Conservation (phyloP, 1,140 invertebrate genomes). For the Cryptotermes secundus region DNA sequence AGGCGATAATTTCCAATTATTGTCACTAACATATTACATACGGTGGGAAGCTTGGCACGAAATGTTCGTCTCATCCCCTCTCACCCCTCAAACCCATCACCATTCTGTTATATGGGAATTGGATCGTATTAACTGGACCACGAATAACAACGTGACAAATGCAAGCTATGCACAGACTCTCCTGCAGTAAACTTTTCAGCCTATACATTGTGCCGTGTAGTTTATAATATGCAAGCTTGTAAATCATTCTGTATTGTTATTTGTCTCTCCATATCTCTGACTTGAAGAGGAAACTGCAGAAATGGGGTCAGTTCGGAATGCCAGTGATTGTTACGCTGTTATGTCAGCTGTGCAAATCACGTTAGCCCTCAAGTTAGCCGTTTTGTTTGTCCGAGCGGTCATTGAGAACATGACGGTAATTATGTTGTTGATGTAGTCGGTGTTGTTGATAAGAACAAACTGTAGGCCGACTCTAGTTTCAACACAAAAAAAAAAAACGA, state of each 20-base stretch:
- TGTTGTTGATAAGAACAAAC: too few species aligned
- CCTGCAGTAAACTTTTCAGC: background rate
- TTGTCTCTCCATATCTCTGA: background rate
- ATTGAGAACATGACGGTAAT: too few species aligned
- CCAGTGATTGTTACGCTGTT: background rate
- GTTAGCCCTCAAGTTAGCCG: too few species aligned
- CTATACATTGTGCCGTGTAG: background rate
- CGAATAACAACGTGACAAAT: slow-evolving; percentile 17
- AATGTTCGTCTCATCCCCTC: too few species aligned
- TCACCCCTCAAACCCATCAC: background rate
- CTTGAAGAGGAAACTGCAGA: background rate
- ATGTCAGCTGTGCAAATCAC: too few species aligned
- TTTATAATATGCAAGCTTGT: background rate
- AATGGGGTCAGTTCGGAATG: background rate
- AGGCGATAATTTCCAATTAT: slow-evolving; percentile 11
- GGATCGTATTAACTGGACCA: slow-evolving; percentile 15
- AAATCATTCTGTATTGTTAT: background rate
- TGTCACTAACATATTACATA: slow-evolving; percentile 8
- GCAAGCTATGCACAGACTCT: background rate
- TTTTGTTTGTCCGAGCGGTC: too few species aligned
- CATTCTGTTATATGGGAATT: background rate
- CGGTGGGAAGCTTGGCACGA: background rate
- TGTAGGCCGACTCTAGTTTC: too few species aligned
- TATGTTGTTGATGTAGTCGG: too few species aligned
- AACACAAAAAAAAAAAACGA: too few species aligned